Base-by-base conservation (phyloP, 2,797 vertebrate genomes). In the Zenarchopterus dispar region DNA sequence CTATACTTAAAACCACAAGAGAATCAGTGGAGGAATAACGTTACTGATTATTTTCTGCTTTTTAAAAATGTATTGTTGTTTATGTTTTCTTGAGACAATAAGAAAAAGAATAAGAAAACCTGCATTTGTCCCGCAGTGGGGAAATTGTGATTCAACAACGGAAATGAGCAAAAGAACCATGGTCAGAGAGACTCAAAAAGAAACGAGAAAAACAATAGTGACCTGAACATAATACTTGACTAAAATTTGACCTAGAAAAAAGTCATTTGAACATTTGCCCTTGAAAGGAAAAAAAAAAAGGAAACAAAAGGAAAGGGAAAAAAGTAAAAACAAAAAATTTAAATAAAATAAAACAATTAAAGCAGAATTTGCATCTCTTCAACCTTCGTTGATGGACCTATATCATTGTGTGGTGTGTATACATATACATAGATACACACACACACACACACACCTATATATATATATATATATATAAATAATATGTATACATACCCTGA, bases 191-290 rank as follows among this genome's bases (percentile, higher is more conserved):
- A 54, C 33, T 18, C 16, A 33, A 36, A 36, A 36, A 10, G 63
- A 61, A 7, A 16, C 57, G 18, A 65, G 26, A 15, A 42, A 43
- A 54, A 41, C 46, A 24, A 71, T 49, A n/a, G 39, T 60, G 67
- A 74, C 75, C 70, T 70, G 13, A 5, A 73, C 15, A 17, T 68
- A 66, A 75, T 21, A 70, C 70, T 77, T 49, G 61, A 62, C 66
- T 71, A 31, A 31, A 31, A 31, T 7, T 31, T 31, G 28, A 28
- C 26, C 26, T 28, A 28, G 26, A 3, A 28, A 3, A 28, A 28
- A 28, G 3, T 3, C 26, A 28, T 7, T 43, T 61, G 53, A 67
- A 9, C 56, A 55, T 21, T 46, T 47, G 44, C 18, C 56, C 46
- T 52, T 15, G 21, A 22, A 41, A 66, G 42, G 71, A 44, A 13